Evolutionary conservation across 2,888 invertebrate species (phyloP).

Genomic region (Trichopoda pennipes): DNA sequence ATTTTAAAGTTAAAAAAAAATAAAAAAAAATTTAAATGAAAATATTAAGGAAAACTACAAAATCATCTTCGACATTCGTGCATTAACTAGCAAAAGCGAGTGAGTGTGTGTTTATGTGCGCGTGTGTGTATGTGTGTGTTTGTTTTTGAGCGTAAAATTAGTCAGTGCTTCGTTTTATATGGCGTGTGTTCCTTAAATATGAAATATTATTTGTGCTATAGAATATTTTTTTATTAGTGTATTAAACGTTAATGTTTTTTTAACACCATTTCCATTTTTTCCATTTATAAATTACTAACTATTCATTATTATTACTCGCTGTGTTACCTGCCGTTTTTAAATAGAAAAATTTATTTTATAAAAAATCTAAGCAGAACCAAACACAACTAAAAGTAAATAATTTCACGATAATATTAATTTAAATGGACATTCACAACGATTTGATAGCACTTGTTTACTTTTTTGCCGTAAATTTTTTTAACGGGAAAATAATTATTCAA

Average conservation of each 20-base stretch:
- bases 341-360: too few relatives aligned
- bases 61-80: constrained; percentile 42
- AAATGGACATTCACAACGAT: too few relatives aligned
- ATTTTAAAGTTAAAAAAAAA: constrained; percentile 9
- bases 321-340: too few relatives aligned
- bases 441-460: too few relatives aligned
- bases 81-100: constrained; percentile 36
- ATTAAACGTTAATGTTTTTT: constrained; percentile 23
- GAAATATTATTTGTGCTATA: constrained; percentile 42
- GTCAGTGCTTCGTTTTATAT: constrained; percentile 53
- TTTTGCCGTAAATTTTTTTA: too few relatives aligned
- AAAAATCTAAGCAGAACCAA: too few relatives aligned
- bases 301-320: not conserved
- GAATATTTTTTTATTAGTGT: constrained; percentile 35
- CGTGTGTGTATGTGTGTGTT: constrained; percentile 40
- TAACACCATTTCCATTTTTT: constrained; percentile 44
- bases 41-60: constrained; percentile 43
- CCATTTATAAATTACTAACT: not conserved
- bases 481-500: too few relatives aligned
- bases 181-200: constrained; percentile 57
- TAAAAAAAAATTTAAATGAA: constrained; percentile 25
- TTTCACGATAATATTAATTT: too few relatives aligned
- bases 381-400: too few relatives aligned
- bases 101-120: constrained; percentile 39
- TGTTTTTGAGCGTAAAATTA: constrained; percentile 54